These are phyloP conservation scores for Rhincodon typus DNA, from an alignment of 2,797 vertebrate species.

Conservation along the genomic window DNA sequence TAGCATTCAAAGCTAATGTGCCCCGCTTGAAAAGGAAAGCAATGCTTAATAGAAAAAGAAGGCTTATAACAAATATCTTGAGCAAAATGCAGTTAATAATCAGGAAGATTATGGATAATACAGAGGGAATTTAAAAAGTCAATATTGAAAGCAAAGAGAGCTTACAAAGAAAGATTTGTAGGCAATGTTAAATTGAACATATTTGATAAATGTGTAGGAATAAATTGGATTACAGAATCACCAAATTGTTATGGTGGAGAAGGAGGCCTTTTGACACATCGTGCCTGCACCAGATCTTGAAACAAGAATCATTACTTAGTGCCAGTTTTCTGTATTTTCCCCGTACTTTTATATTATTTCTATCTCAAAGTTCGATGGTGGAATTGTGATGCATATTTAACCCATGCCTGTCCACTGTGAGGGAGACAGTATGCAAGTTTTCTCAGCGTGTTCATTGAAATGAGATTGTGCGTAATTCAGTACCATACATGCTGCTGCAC, in stretches of 20 bases:
- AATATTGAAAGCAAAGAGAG: neutral
- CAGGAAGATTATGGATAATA: neutral
- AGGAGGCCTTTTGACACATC: neutral
- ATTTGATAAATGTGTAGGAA: neutral
- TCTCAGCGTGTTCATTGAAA: neutral
- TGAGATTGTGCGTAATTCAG: neutral
- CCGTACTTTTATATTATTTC: no score
- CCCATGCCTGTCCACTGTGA: neutral
- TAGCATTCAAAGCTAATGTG: neutral
- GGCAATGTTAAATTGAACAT: neutral
- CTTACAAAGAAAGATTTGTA: neutral
- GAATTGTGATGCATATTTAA: neutral
- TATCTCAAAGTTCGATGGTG: neutral
- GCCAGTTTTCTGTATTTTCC: no score
- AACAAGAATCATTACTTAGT: no score
- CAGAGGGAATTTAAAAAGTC: neutral
- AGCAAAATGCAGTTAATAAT: neutral
- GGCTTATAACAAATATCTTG: no score
- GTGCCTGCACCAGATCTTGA: no score
- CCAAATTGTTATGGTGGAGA: no score
- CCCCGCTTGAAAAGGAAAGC: no score
- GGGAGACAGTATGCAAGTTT: neutral
- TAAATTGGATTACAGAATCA: no score
- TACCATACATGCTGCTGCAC: neutral
- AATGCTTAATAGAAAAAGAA: no score